Percentiles rank a stretch among this genome's conserved stretches.
Evolutionary conservation across 2,888 invertebrate genomes (phyloP).

Genomic region (Cylloceria caligata): DNA sequence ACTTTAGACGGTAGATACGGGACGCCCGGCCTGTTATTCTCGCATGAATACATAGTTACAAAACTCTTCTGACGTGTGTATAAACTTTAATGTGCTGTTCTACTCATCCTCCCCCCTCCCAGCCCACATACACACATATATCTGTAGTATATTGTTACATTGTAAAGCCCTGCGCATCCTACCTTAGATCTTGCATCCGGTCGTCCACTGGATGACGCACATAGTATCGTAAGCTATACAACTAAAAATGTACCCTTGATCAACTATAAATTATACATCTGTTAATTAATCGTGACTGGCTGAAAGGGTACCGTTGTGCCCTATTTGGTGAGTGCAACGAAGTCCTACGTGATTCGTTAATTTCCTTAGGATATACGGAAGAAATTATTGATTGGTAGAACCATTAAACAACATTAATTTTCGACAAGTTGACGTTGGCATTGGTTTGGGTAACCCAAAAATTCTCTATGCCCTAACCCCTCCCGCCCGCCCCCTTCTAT

Average conservation of each 20-base stretch:
- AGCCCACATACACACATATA: not conserved
- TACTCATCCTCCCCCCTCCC: no score
- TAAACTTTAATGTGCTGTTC: not conserved
- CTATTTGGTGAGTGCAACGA: not conserved
- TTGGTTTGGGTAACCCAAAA: no score
- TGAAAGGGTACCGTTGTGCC: not conserved
- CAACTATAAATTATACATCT: not conserved
- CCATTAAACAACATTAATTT: no score
- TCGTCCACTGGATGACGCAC: not conserved
- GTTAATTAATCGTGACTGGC: not conserved
- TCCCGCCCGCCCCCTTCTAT: no score
- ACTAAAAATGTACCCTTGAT: not conserved
- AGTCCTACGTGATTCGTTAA: not conserved
- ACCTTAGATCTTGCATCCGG: not conserved
- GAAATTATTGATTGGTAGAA: no score
- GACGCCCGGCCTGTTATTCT: slow-evolving; percentile 25
- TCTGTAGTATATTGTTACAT: not conserved
- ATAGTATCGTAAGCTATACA: not conserved
- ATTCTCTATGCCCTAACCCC: no score
- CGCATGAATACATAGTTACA: slow-evolving; percentile 16
- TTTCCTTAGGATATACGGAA: not conserved
- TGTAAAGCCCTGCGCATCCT: not conserved
- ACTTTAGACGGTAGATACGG: slow-evolving; percentile 26
- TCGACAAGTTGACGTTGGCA: no score
- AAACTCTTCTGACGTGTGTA: not conserved